Conservation (phyloP, 2,888 invertebrate species). For the Andrena marginata region DNA sequence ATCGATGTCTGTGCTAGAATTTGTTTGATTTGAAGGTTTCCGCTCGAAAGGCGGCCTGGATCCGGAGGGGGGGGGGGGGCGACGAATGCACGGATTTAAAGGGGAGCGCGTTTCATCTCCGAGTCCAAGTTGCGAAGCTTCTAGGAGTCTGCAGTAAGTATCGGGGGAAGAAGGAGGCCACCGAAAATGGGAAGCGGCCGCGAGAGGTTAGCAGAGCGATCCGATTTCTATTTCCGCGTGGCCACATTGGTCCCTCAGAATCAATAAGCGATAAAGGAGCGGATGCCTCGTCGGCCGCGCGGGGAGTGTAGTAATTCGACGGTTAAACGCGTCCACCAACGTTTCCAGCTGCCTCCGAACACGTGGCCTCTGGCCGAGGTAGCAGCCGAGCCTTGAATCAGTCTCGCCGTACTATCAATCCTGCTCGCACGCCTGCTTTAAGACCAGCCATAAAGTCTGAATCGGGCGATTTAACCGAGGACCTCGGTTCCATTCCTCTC, state of each 20-base stretch:
- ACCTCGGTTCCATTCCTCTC: constrained; percentile 29
- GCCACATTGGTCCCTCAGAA: constrained; percentile 16
- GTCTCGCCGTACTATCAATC: constrained; percentile 61
- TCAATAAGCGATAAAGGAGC: constrained; percentile 32
- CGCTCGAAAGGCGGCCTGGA: background rate
- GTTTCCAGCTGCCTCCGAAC: constrained; percentile 32
- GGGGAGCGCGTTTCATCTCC: background rate
- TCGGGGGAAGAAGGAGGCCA: no score
- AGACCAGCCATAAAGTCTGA: constrained; percentile 61
- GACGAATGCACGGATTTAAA: background rate
- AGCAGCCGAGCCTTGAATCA: constrained; percentile 54
- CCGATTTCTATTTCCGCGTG: background rate
- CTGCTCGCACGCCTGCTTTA: constrained; percentile 52
- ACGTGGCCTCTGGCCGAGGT: constrained; percentile 39
- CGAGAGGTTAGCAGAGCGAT: background rate
- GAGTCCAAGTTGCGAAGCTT: background rate
- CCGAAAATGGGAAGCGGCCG: no score
- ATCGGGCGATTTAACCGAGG: constrained; percentile 65
- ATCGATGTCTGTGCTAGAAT: constrained; percentile 17
- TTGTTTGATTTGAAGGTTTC: constrained; percentile 26
- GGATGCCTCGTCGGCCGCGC: background rate
- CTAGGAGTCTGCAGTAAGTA: background rate
- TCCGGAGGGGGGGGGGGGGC: no score
- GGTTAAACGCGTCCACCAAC: constrained; percentile 18
- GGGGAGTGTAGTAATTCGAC: constrained; percentile 20